Base-by-base conservation (phyloP, 2,888 invertebrate genomes). In the Pseudolycoriella hygida region DNA sequence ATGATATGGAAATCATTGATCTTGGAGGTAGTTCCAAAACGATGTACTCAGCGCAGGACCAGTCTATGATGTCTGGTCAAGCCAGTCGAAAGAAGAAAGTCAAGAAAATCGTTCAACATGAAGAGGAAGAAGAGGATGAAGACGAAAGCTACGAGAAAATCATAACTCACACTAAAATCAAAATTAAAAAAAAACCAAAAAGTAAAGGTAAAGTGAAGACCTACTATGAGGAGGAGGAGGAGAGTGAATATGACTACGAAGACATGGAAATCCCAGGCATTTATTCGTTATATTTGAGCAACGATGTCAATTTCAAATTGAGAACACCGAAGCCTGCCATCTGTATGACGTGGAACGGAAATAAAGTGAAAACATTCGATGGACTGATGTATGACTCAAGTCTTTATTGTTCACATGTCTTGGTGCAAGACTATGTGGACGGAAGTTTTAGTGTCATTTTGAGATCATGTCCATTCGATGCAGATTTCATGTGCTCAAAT, bases 301-400 rank as follows among this genome's bases (percentile, higher is more conserved):
- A 50, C n/a, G 57, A 58, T 11, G 42, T 59, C 10, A 54, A 60
- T 51, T 53, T 48, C 4, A 41, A 42, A n/a, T 32, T 46, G 17
- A 39, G 45, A 17, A 52, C 57, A 4, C 78, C 80, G 0, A 72
- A 72, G 53, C 72, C 78, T 0, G 80, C 81, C 1, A 70, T 73
- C 11, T 90, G 90, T 55, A 73, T 80, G 46, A 76, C 79, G 2
- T 90, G 89, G 89, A 77, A 79, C 18, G 82, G 81, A 30, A 69
- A 72, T 14, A 87, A 88, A 62, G 80, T 80, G 54, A 83, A 86
- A 60, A 87, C 88, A 0, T 89, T 89, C 56, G 88, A 90, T 64
- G 86, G 86, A 6, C 72, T 74, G 54, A 72, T 87, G 41, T 80
- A 74, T 56, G 78, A 77, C 79, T 79, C 51, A 50, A 56, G 52